These are phyloP conservation scores for Ptyas mucosa DNA, from an alignment of 2,113 vertebrate species.

Conservation along the genomic window DNA sequence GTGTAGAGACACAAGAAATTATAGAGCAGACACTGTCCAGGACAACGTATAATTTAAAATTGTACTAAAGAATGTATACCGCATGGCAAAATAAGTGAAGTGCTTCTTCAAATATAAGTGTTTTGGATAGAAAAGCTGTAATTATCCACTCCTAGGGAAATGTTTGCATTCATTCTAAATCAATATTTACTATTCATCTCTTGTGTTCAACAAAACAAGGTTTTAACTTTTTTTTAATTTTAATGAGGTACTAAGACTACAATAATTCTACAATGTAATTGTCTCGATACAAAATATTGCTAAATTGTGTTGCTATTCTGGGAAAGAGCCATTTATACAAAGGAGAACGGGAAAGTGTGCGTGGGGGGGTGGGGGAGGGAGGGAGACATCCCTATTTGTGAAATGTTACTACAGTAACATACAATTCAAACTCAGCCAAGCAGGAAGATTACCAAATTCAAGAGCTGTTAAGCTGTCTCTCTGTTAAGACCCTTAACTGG, in stretches of 20 bases:
- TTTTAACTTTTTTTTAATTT: slow-evolving; percentile 77
- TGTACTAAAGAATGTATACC: slow-evolving; percentile 86
- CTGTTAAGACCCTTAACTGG: slow-evolving; percentile 70
- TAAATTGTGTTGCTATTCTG: slow-evolving; percentile 72
- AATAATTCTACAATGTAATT: slow-evolving; percentile 77
- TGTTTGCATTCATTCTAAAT: slow-evolving; percentile 88
- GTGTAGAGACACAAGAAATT: slow-evolving; percentile 90
- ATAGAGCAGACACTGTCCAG: slow-evolving; percentile 86
- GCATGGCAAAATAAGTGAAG: slow-evolving; percentile 83
- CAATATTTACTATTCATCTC: slow-evolving; percentile 86
- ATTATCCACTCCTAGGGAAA: slow-evolving; percentile 88
- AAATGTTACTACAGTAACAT: slow-evolving; percentile 66
- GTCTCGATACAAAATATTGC: slow-evolving; percentile 75
- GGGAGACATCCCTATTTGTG: slow-evolving; percentile 67
- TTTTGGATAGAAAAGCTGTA: slow-evolving; percentile 84
- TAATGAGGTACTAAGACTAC: slow-evolving; percentile 78
- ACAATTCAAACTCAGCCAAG: slow-evolving; percentile 69
- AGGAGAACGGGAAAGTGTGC: slow-evolving; percentile 24
- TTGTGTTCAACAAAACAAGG: slow-evolving; percentile 80
- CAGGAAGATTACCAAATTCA: slow-evolving; percentile 66
- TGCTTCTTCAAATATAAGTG: slow-evolving; percentile 81
- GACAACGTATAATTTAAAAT: slow-evolving; percentile 92
- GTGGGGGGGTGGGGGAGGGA: slow-evolving; percentile 9
- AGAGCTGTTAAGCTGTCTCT: slow-evolving; percentile 59
- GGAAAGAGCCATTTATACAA: slow-evolving; percentile 61